These are phyloP conservation scores for Orthosia cruda DNA, from an alignment of 2,888 invertebrate genomes.

Conservation along the genomic window DNA sequence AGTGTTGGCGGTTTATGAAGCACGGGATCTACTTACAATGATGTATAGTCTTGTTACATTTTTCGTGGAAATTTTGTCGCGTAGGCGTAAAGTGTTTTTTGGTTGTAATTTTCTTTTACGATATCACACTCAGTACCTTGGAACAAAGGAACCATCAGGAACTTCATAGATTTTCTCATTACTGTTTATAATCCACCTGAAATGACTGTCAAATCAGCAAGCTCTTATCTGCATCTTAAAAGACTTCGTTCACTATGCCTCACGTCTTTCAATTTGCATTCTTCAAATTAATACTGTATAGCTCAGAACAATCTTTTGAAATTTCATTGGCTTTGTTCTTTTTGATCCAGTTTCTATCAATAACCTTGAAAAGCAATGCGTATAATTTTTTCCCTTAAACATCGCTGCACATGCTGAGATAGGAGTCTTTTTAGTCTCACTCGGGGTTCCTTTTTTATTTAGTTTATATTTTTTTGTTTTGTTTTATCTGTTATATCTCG, in stretches of 20 bases:
- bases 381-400: neutral
- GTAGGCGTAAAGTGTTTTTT: slow-evolving; percentile 27
- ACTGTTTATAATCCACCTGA: neutral
- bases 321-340: neutral
- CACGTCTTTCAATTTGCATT: neutral
- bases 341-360: neutral
- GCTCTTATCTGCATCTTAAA: neutral
- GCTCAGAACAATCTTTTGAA: neutral
- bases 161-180: neutral
- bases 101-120: neutral
- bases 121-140: neutral
- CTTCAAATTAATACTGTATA: neutral
- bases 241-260: neutral
- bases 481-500: no score
- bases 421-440: no score
- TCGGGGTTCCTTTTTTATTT: no score
- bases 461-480: no score
- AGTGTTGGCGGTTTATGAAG: slow-evolving; percentile 66
- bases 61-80: slow-evolving; percentile 23
- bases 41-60: slow-evolving; percentile 62
- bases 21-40: slow-evolving; percentile 66
- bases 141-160: neutral
- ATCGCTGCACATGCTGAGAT: no score
- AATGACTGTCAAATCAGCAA: neutral
- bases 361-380: neutral